Evolutionary conservation across 2,888 invertebrate genomes (phyloP), one percentile per base, ranked within the genome.

Genomic region (Orthosia incerta): DNA sequence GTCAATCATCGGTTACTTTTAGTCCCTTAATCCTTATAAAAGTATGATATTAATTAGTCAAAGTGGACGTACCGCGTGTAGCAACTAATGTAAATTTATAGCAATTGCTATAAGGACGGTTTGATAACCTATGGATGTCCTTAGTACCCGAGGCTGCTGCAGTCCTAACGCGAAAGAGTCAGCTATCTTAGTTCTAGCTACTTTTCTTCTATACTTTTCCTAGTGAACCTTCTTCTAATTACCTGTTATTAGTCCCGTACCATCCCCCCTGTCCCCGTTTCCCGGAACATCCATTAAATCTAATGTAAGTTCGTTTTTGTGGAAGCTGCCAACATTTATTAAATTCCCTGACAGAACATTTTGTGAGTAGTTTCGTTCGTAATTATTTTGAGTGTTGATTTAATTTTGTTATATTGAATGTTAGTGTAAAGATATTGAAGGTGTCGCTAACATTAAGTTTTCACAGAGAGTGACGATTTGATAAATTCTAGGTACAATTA

Each of bases 231-330:
- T 69, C 76, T 80, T 51, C 1, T 50, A 4, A 7, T 64, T 18
- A 12, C 46, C 51, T 62, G 61, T 20, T 7, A 13, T 23, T 53
- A 23, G 53, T 18, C 11, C 16, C 16, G 50, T 46, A 16, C 26
- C 61, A 0, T 2, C 48, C 46, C 20, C 12, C 9, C 51, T 9
- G 48, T 16, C 69, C 39, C 57, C 53, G 48, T 9, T 71, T 53
- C 76, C 55, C 48, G 13, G 73, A 72, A 81, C 46, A 73, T 64
- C 73, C 77, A 71, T 73, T 71, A 62, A 63, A 73, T 71, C 50
- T 61, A 73, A 73, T 31, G 70, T 71, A 68, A 71, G 67, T 71
- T 74, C 71, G 61, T 69, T 68, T 77, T 63, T 46, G 31, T 74
- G 50, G 64, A 72, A 76, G 57, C 63, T 67, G 65, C 59, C 20